Evolutionary conservation across 2,797 vertebrate species (phyloP).

Genomic region (Heterohyrax brucei): DNA sequence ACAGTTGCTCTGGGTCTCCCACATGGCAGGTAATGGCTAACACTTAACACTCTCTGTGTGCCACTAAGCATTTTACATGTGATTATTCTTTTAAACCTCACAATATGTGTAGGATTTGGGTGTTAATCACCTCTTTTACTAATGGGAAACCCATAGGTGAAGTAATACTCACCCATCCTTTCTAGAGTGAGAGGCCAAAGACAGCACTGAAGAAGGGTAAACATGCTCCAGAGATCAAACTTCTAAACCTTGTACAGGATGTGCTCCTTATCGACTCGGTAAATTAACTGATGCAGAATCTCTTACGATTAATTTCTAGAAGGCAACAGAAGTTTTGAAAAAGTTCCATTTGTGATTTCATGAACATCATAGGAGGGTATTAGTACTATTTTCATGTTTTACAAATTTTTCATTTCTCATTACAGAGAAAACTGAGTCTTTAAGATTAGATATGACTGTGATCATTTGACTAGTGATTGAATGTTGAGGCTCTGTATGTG

Average conservation of each 20-base stretch:
- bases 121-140: background rate
- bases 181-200: background rate
- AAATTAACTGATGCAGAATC: background rate
- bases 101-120: accelerated
- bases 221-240: background rate
- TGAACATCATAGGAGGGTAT: no score
- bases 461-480: no score
- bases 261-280: background rate
- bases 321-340: background rate
- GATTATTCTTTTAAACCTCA: background rate
- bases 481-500: no score
- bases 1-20: no score
- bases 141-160: background rate
- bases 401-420: no score
- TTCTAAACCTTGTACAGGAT: background rate
- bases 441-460: no score
- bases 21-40: no score
- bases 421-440: no score
- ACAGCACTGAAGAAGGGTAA: background rate
- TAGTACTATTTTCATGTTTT: no score
- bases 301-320: background rate
- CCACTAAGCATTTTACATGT: background rate
- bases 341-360: background rate
- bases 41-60: accelerated
- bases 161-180: background rate